Percentiles rank a stretch among this genome's conserved stretches.
phyloP scores from a whole-genome alignment of 1,140 invertebrate genomes.

The Orius insidiosus region DNA sequence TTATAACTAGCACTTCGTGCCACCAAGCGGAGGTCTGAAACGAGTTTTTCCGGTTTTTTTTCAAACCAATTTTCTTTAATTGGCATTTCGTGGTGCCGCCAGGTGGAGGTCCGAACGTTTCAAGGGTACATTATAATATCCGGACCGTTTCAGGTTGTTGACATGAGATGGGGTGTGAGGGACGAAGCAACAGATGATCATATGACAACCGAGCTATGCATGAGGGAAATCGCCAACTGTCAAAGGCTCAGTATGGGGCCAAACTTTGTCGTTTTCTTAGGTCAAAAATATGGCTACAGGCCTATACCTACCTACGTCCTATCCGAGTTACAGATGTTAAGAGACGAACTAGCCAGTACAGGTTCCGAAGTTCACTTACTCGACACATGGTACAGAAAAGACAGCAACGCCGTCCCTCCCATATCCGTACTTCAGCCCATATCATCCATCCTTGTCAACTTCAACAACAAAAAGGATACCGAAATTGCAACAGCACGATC shows the following conservation, averaged over 20 bases:
- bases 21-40: too few species aligned
- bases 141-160: slow-evolving; percentile 58
- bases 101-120: too few species aligned
- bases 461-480: slow-evolving; percentile 95
- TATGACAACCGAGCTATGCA: slow-evolving; percentile 95
- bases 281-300: slow-evolving; percentile 95
- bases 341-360: slow-evolving; percentile 57
- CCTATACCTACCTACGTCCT: slow-evolving; percentile 91
- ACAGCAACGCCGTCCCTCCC: slow-evolving; percentile 84
- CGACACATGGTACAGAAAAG: slow-evolving; percentile 92
- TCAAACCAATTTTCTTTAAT: too few species aligned
- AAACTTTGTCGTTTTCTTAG: slow-evolving; percentile 93
- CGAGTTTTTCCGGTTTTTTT: too few species aligned
- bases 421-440: slow-evolving; percentile 91
- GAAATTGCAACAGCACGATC: slow-evolving; percentile 88
- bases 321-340: slow-evolving; percentile 76
- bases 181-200: slow-evolving; percentile 98
- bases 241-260: slow-evolving; percentile 93
- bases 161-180: slow-evolving; percentile 94
- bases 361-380: slow-evolving; percentile 68
- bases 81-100: too few species aligned
- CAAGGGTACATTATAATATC: slow-evolving; percentile 7
- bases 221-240: slow-evolving; percentile 95
- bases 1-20: too few species aligned
- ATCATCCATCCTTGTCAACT: slow-evolving; percentile 90